phyloP scores from a whole-genome alignment of 2,797 vertebrate genomes.

The Odontamblyopus lacepedii region DNA sequence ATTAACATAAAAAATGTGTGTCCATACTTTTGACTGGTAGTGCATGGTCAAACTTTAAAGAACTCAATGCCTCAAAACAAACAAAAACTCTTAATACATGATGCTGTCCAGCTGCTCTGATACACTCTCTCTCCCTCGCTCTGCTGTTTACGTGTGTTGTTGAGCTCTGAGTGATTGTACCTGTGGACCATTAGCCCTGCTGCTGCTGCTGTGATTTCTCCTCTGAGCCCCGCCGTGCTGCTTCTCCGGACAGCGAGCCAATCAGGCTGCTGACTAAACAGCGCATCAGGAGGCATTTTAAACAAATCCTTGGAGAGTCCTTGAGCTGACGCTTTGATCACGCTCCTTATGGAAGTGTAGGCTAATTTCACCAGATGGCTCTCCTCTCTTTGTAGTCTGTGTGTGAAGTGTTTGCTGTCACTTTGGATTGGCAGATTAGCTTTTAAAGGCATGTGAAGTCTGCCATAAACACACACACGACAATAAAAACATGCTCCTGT shows the following conservation, averaged over 20 bases:
- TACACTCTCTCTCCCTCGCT: neutral
- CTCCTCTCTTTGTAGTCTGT: constrained; percentile 32
- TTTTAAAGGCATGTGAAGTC: constrained; percentile 15
- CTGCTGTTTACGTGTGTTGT: constrained; percentile 23
- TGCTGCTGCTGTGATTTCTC: constrained; percentile 31
- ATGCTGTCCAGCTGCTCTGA: neutral
- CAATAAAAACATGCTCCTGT: constrained; percentile 6
- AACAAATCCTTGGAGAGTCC: constrained; percentile 44
- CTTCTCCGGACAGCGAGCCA: constrained; percentile 27
- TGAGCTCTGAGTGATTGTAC: constrained; percentile 26
- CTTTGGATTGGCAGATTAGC: constrained; percentile 32
- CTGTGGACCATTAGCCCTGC: constrained; percentile 32
- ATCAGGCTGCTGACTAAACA: constrained; percentile 32
- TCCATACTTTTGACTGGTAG: too few species aligned
- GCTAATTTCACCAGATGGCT: constrained; percentile 46
- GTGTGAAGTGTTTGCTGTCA: constrained; percentile 31
- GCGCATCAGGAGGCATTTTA: constrained; percentile 43
- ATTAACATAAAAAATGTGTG: too few species aligned
- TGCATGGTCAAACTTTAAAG: too few species aligned
- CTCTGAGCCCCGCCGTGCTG: constrained; percentile 21
- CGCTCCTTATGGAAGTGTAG: constrained; percentile 41
- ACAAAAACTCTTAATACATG: neutral
- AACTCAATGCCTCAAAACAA: too few species aligned
- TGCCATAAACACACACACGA: neutral
- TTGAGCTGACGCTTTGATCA: constrained; percentile 50